Percentiles rank a stretch among this genome's conserved stretches.
Evolutionary conservation across 2,888 invertebrate genomes (phyloP).

Genomic region (Xylocampa areola): DNA sequence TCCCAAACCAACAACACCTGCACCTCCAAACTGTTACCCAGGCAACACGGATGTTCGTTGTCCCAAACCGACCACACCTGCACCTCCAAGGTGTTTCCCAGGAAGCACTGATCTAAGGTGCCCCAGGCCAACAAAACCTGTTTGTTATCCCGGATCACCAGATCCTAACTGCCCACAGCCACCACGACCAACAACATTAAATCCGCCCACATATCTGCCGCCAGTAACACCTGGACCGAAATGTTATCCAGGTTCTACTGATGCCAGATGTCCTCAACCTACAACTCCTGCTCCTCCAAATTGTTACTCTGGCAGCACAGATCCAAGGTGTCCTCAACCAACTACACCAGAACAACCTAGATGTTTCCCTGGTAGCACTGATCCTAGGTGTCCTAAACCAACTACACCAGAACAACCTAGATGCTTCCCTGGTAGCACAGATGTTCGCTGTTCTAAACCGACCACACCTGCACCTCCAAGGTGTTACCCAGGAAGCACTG

Average conservation of each 20-base stretch:
- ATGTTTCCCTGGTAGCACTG: slow-evolving; percentile 50
- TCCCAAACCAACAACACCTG: slow-evolving; percentile 63
- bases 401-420: slow-evolving; percentile 53
- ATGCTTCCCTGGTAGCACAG: slow-evolving; percentile 66
- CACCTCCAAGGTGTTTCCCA: too few species aligned
- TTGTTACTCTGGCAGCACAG: slow-evolving; percentile 72
- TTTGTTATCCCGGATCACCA: too few species aligned
- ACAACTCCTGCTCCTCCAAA: slow-evolving; percentile 67
- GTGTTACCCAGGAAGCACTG: slow-evolving; percentile 67
- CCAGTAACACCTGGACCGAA: slow-evolving; percentile 57
- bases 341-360: slow-evolving; percentile 55
- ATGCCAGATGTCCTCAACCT: slow-evolving; percentile 69
- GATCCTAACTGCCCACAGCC: slow-evolving; percentile 25
- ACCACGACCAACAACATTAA: slow-evolving; percentile 36
- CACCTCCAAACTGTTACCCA: too few species aligned
- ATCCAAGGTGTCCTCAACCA: slow-evolving; percentile 70
- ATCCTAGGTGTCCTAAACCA: slow-evolving; percentile 66
- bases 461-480: slow-evolving; percentile 50
- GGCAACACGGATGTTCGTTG: too few species aligned
- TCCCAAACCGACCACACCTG: too few species aligned
- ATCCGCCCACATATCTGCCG: slow-evolving; percentile 49
- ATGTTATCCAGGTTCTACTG: slow-evolving; percentile 72
- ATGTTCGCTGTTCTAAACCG: slow-evolving; percentile 48
- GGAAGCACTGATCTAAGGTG: too few species aligned
- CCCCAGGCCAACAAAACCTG: too few species aligned